Conservation (phyloP, 2,888 invertebrate genomes). For the Trimorus sp. region DNA sequence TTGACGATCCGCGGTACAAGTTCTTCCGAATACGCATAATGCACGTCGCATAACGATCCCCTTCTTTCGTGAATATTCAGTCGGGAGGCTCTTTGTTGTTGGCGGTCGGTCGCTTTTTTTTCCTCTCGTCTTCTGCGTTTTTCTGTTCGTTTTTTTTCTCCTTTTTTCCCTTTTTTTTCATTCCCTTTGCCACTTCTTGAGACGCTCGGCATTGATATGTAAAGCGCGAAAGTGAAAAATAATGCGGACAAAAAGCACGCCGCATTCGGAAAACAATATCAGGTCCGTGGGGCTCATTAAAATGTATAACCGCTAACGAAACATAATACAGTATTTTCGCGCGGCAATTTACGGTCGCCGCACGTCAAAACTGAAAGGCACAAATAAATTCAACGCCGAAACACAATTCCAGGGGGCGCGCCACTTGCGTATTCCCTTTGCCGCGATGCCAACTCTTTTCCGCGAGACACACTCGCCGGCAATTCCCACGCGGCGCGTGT, state of each 20-base stretch:
- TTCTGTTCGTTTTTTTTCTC: too few relatives aligned
- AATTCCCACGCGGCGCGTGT: constrained; percentile 49
- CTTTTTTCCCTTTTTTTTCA: too few relatives aligned
- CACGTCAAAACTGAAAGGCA: constrained; percentile 49
- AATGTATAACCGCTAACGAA: constrained; percentile 59
- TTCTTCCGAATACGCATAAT: constrained; percentile 73
- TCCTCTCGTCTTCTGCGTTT: too few relatives aligned
- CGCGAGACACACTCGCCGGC: constrained; percentile 34
- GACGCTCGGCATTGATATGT: constrained; percentile 43
- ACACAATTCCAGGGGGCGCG: constrained; percentile 56
- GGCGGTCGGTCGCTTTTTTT: too few relatives aligned
- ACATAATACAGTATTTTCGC: constrained; percentile 49
- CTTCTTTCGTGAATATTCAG: constrained; percentile 53
- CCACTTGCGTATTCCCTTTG: constrained; percentile 65
- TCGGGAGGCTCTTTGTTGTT: constrained; percentile 14
- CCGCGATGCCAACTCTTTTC: constrained; percentile 52
- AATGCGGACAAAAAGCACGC: constrained; percentile 25
- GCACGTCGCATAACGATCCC: constrained; percentile 60
- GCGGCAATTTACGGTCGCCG: constrained; percentile 36
- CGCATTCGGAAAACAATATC: constrained; percentile 55
- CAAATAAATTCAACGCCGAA: constrained; percentile 55
- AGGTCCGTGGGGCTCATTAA: constrained; percentile 43
- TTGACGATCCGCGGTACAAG: constrained; percentile 69
- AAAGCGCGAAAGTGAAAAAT: constrained; percentile 33
- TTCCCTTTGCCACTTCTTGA: constrained; percentile 17